Conservation (phyloP, 1,140 invertebrate species). For the Oreohelix idahoensis region DNA sequence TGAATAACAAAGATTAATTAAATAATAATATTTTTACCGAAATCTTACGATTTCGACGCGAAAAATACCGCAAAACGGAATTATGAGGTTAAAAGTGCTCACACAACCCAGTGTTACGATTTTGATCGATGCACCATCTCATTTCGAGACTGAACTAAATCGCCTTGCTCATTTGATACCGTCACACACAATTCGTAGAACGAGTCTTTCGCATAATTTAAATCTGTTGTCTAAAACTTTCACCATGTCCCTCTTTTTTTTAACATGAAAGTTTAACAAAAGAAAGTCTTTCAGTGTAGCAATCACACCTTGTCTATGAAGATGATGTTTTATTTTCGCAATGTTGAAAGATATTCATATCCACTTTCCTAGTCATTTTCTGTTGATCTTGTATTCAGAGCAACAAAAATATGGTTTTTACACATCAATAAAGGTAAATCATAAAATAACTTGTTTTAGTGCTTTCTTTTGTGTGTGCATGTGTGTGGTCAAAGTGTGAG, state of each 20-base stretch:
- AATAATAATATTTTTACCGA: too few relatives aligned
- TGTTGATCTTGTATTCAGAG: constrained; percentile 4
- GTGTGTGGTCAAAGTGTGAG: too few relatives aligned
- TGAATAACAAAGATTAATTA: too few relatives aligned
- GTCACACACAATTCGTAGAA: not conserved
- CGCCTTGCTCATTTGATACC: not conserved
- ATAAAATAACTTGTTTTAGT: constrained; percentile 1
- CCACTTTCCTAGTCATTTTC: not conserved
- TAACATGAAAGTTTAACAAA: not conserved
- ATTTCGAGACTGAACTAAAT: not conserved
- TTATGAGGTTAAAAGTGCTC: too few relatives aligned
- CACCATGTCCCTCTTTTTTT: not conserved
- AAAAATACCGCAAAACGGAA: too few relatives aligned
- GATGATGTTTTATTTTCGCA: not conserved
- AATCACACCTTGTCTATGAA: constrained; percentile 7
- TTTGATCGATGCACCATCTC: too few relatives aligned
- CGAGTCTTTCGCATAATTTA: not conserved
- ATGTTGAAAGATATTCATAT: constrained; percentile 1
- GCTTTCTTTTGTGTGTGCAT: too few relatives aligned
- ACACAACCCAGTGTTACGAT: too few relatives aligned
- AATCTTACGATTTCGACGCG: too few relatives aligned
- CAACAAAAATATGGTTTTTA: constrained; percentile 22
- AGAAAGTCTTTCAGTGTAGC: constrained; percentile 14
- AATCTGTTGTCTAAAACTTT: not conserved
- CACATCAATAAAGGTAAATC: not conserved